Evolutionary conservation across 2,888 invertebrate genomes (phyloP), one percentile per base, ranked within the genome.

Genomic region (Drosophila meridiana): DNA sequence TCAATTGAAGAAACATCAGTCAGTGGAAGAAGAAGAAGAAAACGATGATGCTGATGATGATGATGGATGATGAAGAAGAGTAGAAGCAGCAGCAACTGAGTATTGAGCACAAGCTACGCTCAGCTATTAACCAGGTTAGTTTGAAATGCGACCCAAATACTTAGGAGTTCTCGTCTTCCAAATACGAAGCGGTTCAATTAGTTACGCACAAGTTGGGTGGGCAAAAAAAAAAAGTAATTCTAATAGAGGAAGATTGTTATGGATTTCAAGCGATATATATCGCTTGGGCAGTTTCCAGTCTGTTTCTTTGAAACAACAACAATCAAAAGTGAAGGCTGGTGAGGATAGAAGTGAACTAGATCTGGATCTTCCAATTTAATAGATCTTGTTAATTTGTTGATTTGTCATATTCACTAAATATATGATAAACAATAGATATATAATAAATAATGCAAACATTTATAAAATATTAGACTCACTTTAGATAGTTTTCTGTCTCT

Each of bases 111-210:
- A 77, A 80, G 62, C 59, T 13, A 50, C 48, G 59, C 72, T 76
- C 34, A 32, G 13, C 13, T 53, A 5, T 50, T 66, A 81, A 71
- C 72, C 78, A 43, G 61, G 78, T 76, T 76, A 76, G 80, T 32
- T 36, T 36, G 55, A 32, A 26, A 50, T 36, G 11, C 69, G 77
- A 53, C 77, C 63, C 53, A 64, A 64, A 80, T 76, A 53, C 34
- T 57, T 69, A 1, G 14, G 11, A 43, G 11, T 36, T 45, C 34
- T 48, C 34, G 26, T 57, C 36, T 40, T 30, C 47, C 40, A 36
- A 50, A 60, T 56, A 57, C 32, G 36, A 52, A 40, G 30, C 48
- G 4, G 32, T 38, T 48, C 52, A 58, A 77, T 62, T 74, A 32
- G 73, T 34, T 48, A 30, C 59, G 71, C 7, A 32, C 11, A 40